phyloP scores from a whole-genome alignment of 2,797 vertebrate genomes.

The Poeciliopsis turneri region DNA sequence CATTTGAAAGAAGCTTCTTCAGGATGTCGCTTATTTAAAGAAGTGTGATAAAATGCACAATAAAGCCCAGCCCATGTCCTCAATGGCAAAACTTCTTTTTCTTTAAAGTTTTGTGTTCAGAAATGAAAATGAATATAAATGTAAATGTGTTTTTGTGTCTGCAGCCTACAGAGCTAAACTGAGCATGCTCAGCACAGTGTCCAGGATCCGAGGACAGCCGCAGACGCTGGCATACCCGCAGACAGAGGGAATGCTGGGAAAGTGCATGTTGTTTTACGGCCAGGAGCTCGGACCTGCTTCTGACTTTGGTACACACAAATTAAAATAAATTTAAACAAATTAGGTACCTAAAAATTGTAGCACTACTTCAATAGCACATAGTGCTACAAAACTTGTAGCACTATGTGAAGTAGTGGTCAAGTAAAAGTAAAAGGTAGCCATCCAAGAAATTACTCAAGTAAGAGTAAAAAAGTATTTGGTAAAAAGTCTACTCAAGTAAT shows the following conservation, averaged over 20 bases:
- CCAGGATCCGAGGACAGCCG: constrained; percentile 89
- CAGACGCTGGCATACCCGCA: constrained; percentile 88
- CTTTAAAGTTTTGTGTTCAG: neutral
- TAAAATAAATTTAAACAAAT: too few species aligned
- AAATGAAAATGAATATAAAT: neutral
- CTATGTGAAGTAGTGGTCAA: too few species aligned
- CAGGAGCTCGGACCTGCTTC: constrained; percentile 88
- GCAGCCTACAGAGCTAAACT: constrained; percentile 90
- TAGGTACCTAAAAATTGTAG: too few species aligned
- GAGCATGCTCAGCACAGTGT: constrained; percentile 91
- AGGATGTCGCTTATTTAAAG: too few species aligned
- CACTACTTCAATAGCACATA: too few species aligned
- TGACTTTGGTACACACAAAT: constrained; percentile 81
- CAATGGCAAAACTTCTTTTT: neutral
- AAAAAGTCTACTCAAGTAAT: too few species aligned
- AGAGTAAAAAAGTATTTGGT: too few species aligned
- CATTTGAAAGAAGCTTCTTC: too few species aligned
- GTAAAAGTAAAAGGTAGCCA: too few species aligned
- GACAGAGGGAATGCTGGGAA: constrained; percentile 90
- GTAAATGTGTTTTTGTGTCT: neutral
- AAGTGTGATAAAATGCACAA: too few species aligned
- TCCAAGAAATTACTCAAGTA: too few species aligned
- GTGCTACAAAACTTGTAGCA: too few species aligned
- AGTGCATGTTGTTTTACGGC: constrained; percentile 90
- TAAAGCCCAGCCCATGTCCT: neutral